Evolutionary conservation across 1,140 invertebrate species (phyloP), one percentile per base, ranked within the genome.

Genomic region (Pogonognathellus flavescens): DNA sequence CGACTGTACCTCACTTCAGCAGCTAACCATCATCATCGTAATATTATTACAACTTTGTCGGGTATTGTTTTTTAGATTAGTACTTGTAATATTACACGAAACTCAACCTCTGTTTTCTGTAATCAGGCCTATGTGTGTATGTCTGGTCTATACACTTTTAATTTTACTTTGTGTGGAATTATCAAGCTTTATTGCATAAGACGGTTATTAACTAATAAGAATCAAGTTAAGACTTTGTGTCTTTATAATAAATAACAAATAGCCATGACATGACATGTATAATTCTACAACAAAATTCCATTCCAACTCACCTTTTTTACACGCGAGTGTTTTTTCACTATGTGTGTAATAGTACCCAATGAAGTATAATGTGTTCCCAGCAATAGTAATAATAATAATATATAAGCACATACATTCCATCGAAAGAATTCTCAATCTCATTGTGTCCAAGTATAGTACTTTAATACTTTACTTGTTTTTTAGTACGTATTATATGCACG

Each of bases 251-350:
- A 76, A 76, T 76, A 72, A 76, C 70, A 49, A 76, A 76, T 7
- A 76, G 70, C 70, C 70, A 76, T 76, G 70, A 76, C 70, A 76
- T 76, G 70, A 25, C 70, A 76, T 72, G n/a, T n/a, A 72, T 72
- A 31, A 18, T 31, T 76, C 31, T 76, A 70, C 66, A 70, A 49
- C 18, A 11, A n/a, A n/a, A 49, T 49, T 76, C n/a, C 70, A 31
- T 72, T 41, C 2, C 16, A 50, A 50, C 25, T 50, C 70, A 62
- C 16, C 11, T 57, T 57, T 14, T 57, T 57, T 41, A 41, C 6
- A 41, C 31, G 6, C 31, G 31, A 14, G 55, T 6, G 18, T 59
- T 6, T 59, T 2, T 55, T 16, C n/a, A 55, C n/a, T 55, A 55
- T 59, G 55, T 14, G 16, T 59, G 18, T 59, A n/a, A 41, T 41